These are phyloP conservation scores for Micrasema minimum DNA, from an alignment of 1,140 invertebrate genomes.

Conservation along the genomic window DNA sequence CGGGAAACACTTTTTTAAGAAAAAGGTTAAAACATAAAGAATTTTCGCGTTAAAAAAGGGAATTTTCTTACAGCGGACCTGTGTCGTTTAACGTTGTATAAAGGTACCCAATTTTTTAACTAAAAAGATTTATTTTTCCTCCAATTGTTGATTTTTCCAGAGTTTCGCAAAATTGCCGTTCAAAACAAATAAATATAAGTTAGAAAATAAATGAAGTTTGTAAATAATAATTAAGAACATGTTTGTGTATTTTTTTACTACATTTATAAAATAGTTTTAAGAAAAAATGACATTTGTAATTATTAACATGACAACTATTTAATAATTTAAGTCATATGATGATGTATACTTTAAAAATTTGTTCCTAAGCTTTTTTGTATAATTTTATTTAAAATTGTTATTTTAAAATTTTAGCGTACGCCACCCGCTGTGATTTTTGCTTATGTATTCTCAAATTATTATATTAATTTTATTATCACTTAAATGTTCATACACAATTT, in stretches of 20 bases:
- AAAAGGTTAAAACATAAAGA: too few relatives aligned
- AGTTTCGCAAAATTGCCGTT: neutral
- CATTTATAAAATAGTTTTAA: conserved; percentile 30
- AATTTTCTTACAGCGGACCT: too few relatives aligned
- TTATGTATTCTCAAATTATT: conserved; percentile 3
- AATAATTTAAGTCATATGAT: conserved; percentile 12
- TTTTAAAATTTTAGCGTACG: neutral
- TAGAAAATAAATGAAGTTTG: conserved; percentile 14
- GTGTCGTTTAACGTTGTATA: too few relatives aligned
- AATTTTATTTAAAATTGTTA: conserved; percentile 18
- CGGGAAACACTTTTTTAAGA: too few relatives aligned
- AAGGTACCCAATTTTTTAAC: too few relatives aligned
- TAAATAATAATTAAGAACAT: conserved; percentile 18
- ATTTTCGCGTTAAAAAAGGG: too few relatives aligned
- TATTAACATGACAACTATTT: conserved; percentile 9
- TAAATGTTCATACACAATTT: too few relatives aligned
- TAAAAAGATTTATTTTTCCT: too few relatives aligned
- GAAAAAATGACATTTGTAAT: conserved; percentile 7
- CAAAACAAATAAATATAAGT: neutral
- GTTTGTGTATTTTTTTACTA: conserved; percentile 25
- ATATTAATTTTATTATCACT: too few relatives aligned
- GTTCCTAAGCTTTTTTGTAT: conserved; percentile 23
- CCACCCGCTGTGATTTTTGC: conserved; percentile 34
- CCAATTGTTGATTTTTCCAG: too few relatives aligned
- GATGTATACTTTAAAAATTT: conserved; percentile 25